phyloP scores from a whole-genome alignment of 2,797 vertebrate genomes.

The Dromococcyx pavoninus region DNA sequence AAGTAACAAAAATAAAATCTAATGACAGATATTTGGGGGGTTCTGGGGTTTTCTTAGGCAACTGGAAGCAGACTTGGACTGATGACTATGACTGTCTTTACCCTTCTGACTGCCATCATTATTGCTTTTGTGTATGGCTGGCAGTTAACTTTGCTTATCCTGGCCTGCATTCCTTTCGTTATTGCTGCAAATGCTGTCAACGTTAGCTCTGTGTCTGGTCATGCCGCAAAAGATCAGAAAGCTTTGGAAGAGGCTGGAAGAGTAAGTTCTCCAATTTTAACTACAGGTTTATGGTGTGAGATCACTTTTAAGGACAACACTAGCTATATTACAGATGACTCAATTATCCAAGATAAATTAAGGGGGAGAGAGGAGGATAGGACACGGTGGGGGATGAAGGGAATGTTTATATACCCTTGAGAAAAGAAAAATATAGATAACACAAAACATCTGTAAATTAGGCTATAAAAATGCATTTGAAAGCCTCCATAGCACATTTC shows the following conservation, averaged over 20 bases:
- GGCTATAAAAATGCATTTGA: neutral
- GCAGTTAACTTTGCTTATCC: conserved; percentile 79
- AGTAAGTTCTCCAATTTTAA: conserved; percentile 66
- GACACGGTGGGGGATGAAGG: neutral
- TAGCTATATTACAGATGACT: neutral
- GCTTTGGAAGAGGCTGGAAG: conserved; percentile 78
- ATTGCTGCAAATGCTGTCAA: conserved; percentile 73
- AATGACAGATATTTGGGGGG: neutral
- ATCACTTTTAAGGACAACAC: neutral
- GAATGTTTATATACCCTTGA: neutral
- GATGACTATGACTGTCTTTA: conserved; percentile 63
- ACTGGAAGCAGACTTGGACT: conserved; percentile 73
- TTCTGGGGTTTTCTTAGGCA: conserved; percentile 63
- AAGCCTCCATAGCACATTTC: neutral
- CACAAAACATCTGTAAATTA: neutral
- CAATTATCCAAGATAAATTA: neutral
- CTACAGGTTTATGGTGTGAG: neutral
- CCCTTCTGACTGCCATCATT: conserved; percentile 67
- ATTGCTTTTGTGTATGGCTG: conserved; percentile 78
- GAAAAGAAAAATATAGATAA: neutral
- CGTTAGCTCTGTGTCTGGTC: conserved; percentile 73
- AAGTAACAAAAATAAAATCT: neutral
- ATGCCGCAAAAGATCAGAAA: conserved; percentile 77
- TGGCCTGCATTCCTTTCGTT: conserved; percentile 75
- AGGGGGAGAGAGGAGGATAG: neutral